Evolutionary conservation across 2,888 invertebrate species (phyloP).

Genomic region (Poecilobothrus nobilitatus): DNA sequence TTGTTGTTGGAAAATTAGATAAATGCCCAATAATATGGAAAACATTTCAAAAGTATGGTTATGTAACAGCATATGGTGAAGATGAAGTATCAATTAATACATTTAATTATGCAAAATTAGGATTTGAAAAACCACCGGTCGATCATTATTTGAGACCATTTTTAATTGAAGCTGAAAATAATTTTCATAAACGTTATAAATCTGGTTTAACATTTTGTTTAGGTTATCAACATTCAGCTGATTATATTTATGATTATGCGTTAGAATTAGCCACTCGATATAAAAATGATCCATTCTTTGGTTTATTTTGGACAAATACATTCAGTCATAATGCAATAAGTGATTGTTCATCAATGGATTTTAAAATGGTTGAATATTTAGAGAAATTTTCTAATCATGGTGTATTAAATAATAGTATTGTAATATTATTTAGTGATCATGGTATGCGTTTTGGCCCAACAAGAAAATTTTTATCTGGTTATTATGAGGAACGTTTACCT

Average conservation of each 20-base stretch:
- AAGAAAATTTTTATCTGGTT: constrained; percentile 58
- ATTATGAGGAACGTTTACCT: constrained; percentile 70
- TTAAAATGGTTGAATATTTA: constrained; percentile 51
- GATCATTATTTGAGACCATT: constrained; percentile 75
- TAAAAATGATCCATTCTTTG: constrained; percentile 56
- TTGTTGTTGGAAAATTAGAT: constrained; percentile 52
- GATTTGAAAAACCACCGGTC: constrained; percentile 64
- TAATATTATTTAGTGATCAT: constrained; percentile 70
- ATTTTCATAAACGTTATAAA: constrained; percentile 46
- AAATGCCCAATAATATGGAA: constrained; percentile 71
- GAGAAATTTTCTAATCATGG: constrained; percentile 52
- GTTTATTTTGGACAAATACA: constrained; percentile 70
- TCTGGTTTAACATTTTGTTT: constrained; percentile 51
- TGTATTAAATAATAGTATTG: constrained; percentile 55
- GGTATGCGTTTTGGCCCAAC: constrained; percentile 69
- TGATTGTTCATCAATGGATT: constrained; percentile 59
- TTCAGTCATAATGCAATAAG: constrained; percentile 65
- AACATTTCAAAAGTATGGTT: constrained; percentile 59
- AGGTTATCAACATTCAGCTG: constrained; percentile 55
- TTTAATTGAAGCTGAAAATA: constrained; percentile 57
- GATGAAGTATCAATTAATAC: constrained; percentile 65
- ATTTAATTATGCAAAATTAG: constrained; percentile 59
- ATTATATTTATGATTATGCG: constrained; percentile 60
- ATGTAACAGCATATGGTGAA: constrained; percentile 72
- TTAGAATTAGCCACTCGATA: constrained; percentile 58